A percentile compares a stretch with the other conserved stretches of the same genome.
phyloP scores from a whole-genome alignment of 2,113 vertebrate genomes.

The Pogona vitticeps region DNA sequence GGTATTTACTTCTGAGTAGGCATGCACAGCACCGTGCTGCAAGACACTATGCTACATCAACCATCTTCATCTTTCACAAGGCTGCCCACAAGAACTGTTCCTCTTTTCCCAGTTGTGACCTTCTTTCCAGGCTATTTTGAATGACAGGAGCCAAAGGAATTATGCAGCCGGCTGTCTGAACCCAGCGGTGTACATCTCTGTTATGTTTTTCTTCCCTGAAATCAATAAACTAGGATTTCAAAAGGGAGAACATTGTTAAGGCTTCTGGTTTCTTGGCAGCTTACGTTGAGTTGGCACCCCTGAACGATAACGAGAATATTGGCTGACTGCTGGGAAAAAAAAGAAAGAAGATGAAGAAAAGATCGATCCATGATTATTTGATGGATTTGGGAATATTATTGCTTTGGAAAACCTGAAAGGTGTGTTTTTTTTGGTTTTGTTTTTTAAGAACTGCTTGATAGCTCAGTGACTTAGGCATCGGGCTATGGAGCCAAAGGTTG shows the following conservation, averaged over 20 bases:
- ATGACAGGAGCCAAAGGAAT: constrained; percentile 60
- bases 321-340: neutral
- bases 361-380: constrained; percentile 1
- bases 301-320: neutral
- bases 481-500: neutral
- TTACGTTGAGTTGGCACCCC: constrained; percentile 27
- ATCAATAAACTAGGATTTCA: constrained; percentile 64
- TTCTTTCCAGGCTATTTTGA: constrained; percentile 44
- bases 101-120: constrained; percentile 33
- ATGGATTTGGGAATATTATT: neutral
- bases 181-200: constrained; percentile 49
- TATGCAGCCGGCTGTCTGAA: constrained; percentile 48
- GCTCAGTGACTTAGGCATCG: no score
- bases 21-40: no score
- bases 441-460: no score
- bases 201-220: constrained; percentile 53
- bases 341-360: neutral
- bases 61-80: neutral
- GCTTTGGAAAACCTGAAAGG: neutral
- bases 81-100: no score
- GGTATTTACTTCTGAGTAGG: neutral
- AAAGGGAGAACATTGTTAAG: constrained; percentile 48
- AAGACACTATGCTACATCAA: neutral
- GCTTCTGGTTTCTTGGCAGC: constrained; percentile 45
- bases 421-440: no score